Percentiles rank a stretch among this genome's conserved stretches.
Conservation (phyloP, 2,113 vertebrate species). For the Oceanites oceanicus region DNA sequence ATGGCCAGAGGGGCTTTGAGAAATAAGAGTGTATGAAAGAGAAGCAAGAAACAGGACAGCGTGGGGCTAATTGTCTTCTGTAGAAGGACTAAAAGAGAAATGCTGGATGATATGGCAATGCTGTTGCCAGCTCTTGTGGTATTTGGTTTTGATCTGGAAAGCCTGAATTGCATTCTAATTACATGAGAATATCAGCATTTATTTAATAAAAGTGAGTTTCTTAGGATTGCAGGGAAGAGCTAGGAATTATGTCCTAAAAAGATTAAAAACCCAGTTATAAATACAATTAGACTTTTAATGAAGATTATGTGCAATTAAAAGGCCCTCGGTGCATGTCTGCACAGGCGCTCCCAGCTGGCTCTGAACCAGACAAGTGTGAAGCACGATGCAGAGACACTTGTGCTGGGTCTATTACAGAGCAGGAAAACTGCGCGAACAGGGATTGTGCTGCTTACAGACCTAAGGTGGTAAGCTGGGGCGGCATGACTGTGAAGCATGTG, state of each 20-base stretch:
- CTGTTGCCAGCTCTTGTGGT: neutral
- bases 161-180: neutral
- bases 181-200: neutral
- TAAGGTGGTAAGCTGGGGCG: neutral
- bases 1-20: neutral
- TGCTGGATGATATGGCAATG: neutral
- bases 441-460: neutral
- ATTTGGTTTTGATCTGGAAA: neutral
- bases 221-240: neutral
- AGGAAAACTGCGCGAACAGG: neutral
- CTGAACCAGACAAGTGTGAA: neutral
- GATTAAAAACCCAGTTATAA: neutral
- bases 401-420: neutral
- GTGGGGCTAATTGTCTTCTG: fast-evolving
- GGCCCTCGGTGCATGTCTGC: neutral
- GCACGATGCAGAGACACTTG: neutral
- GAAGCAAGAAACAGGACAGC: neutral
- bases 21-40: neutral
- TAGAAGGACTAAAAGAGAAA: neutral
- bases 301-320: neutral
- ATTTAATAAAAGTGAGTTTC: neutral
- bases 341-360: neutral
- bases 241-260: neutral
- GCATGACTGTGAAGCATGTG: neutral
- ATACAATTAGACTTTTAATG: neutral